Evolutionary conservation across 2,113 vertebrate genomes (phyloP), one percentile per base, ranked within the genome.

Genomic region (Passer montanus): DNA sequence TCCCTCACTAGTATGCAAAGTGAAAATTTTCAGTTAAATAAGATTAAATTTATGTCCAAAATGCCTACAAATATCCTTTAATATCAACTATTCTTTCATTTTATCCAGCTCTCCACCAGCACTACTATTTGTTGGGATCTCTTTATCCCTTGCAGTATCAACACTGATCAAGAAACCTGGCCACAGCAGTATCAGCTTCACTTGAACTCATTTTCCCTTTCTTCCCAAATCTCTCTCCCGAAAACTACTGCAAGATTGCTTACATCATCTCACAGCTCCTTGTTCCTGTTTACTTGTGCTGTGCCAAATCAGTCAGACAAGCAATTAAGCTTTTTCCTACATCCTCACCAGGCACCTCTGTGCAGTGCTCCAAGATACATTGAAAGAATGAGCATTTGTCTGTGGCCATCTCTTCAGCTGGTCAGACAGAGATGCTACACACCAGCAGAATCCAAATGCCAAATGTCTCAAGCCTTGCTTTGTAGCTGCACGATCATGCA

Each of bases 371-470:
- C 35, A 69, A 49, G 43, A 90, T 5, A 58, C 7, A 69, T 13
- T 64, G 76, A 46, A 47, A 55, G 49, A 91, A 50, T 0, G 3
- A 90, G 11, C 9, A 4, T n/a, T 37, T 19, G 23, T 23, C 35
- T 80, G 9, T 18, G 30, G 46, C 46, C 28, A 67, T n/a, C 56
- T 64, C 8, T 47, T 89, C 43, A 67, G 49, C 50, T 69, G 3
- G 1, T 43, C 58, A 76, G 50, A 60, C 0, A 75, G 15, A 91
- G 28, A 53, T 1, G 2, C 10, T 5, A 0, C 2, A 46, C 35
- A 31, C 12, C 67, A 46, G 30, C 9, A 77, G 30, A 92, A 78
- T 39, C n/a, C 46, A 66, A 80, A 62, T 27, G 37, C 28, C 46
- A 66, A 80, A 58, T 27, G 37, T 31, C 22, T 23, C 80, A 66